phyloP scores from a whole-genome alignment of 2,113 vertebrate species.

The Odocoileus hemionus region DNA sequence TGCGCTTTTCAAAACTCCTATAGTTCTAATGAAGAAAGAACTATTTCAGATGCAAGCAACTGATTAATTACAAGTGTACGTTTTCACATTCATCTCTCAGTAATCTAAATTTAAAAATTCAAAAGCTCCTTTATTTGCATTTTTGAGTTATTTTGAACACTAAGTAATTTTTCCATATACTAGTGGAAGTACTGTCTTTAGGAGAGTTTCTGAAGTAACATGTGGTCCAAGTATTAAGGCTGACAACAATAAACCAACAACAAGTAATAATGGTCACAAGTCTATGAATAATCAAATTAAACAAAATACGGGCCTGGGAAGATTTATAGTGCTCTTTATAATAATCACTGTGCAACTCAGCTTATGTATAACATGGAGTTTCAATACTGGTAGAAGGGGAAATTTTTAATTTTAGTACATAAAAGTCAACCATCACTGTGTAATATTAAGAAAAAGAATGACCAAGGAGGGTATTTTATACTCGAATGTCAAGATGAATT shows the following conservation, averaged over 20 bases:
- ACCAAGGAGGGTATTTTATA: constrained; percentile 28
- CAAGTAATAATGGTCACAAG: not conserved
- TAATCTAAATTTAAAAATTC: not conserved
- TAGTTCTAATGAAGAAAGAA: not conserved
- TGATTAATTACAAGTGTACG: not conserved
- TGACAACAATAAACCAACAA: not conserved
- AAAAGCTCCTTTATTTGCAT: not conserved
- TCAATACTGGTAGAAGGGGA: not conserved
- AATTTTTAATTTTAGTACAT: constrained; percentile 64
- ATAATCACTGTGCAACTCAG: not conserved
- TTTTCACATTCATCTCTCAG: not conserved
- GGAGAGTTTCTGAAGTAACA: not conserved
- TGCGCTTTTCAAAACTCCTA: not conserved
- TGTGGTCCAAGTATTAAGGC: not conserved
- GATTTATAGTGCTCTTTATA: not conserved
- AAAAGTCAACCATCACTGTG: constrained; percentile 6
- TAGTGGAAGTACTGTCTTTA: not conserved
- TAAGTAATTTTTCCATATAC: not conserved
- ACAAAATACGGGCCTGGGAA: not conserved
- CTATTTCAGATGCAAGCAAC: not conserved
- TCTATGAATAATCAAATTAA: not conserved
- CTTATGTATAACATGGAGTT: not conserved
- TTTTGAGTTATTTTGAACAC: not conserved
- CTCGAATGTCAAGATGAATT: not conserved
- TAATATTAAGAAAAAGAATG: constrained; percentile 46